Base-by-base conservation (phyloP, 64 coral and sea anemone species). In the Montipora foliosa region DNA sequence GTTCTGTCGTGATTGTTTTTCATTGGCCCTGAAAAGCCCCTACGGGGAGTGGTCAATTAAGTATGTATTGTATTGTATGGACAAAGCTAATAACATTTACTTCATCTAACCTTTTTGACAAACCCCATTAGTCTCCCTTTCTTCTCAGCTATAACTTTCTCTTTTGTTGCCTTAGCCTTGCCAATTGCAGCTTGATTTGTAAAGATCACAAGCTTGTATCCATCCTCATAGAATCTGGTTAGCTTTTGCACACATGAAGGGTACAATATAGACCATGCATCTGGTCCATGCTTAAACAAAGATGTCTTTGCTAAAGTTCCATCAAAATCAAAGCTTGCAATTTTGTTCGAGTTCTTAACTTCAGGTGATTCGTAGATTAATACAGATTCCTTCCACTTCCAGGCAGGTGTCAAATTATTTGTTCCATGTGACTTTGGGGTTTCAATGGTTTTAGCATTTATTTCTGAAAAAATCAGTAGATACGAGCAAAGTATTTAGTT, bases 281-380 rank as follows among this genome's bases (percentile, higher is more conserved):
- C 94, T 47, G 58, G 66, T 25, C 94, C 94, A 69, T 95, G 94
- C 74, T 95, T 87, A 70, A 89, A 95, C 64, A 95, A 87, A 46
- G 94, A 95, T 55, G 94, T 95, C 60, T 95, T 92, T 4, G 78
- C 94, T 49, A 95, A 86, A 37, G 94, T 95, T 11, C 84, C 84
- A 92, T 95, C 94, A 84, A 95, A 95, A 66, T 95, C 94, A 95
- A 95, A 95, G 29, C 82, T 86, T 57, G 94, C 94, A 76, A 95
- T 84, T 79, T 95, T 92, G 8, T 92, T 51, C 77, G 89, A 95
- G 79, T 79, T 84, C 47, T 82, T n/a, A 19, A 88, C 58, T 22
- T 66, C 77, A 75, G 52, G 53, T 47, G 89, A 81, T 67, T 92
- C 89, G 88, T 88, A 89, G 72, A 92, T 88, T 12, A 95, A 53